A percentile compares a stretch with the other conserved stretches of the same genome.
phyloP scores from a whole-genome alignment of 2,888 invertebrate species.

The Eupithecia inturbata region DNA sequence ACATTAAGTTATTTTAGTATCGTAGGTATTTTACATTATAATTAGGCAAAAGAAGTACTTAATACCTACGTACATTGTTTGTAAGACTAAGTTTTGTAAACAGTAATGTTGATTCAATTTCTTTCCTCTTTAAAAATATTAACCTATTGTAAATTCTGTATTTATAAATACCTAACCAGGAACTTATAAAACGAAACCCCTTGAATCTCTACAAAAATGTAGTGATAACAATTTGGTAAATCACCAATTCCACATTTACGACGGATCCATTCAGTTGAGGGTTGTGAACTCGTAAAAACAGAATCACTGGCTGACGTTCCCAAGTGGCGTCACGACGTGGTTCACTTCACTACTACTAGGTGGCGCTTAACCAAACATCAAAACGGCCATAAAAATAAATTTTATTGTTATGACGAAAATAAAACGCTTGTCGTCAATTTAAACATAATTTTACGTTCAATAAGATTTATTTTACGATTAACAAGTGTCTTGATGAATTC shows the following conservation, averaged over 20 bases:
- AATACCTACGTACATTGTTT: too few species aligned
- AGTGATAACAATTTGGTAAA: constrained; percentile 50
- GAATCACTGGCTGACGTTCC: constrained; percentile 65
- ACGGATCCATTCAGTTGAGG: constrained; percentile 70
- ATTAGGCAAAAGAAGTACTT: too few species aligned
- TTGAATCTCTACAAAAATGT: constrained; percentile 44
- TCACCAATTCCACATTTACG: constrained; percentile 70
- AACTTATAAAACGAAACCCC: constrained; percentile 26
- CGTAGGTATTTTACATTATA: too few species aligned
- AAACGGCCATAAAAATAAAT: constrained; percentile 81
- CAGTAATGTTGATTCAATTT: too few species aligned
- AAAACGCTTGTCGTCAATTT: constrained; percentile 85
- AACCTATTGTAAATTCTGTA: not conserved
- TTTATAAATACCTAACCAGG: not conserved
- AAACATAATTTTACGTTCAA: constrained; percentile 83
- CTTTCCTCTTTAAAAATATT: too few species aligned
- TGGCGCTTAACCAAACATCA: constrained; percentile 71
- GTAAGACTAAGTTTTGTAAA: too few species aligned
- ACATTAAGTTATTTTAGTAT: not conserved
- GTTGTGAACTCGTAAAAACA: constrained; percentile 67
- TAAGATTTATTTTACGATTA: constrained; percentile 85
- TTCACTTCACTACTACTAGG: constrained; percentile 62
- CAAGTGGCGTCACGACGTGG: constrained; percentile 57
- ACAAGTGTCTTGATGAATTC: constrained; percentile 84
- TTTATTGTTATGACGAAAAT: constrained; percentile 85